phyloP scores from a whole-genome alignment of 2,113 vertebrate species.

The Pseudois nayaur region DNA sequence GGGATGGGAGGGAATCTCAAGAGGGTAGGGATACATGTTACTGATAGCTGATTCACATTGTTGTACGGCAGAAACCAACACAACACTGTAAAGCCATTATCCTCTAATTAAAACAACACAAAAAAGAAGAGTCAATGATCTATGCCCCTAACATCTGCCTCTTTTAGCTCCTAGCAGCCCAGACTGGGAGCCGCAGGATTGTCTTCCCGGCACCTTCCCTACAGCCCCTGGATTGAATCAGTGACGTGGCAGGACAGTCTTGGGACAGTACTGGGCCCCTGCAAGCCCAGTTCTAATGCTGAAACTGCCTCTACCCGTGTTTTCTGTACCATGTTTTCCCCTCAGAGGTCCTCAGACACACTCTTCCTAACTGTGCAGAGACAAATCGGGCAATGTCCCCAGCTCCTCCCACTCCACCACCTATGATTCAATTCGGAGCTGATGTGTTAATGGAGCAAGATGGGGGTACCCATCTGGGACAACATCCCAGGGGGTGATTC shows the following conservation, averaged over 20 bases:
- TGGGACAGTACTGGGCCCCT: background rate
- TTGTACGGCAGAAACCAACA: background rate
- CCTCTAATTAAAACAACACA: background rate
- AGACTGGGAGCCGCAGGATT: background rate
- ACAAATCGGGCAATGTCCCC: no score
- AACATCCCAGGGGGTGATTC: background rate
- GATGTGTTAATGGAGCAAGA: background rate
- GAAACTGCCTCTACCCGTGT: background rate
- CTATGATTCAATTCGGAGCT: background rate
- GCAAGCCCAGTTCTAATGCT: background rate
- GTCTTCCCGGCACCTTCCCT: background rate
- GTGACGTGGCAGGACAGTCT: accelerated
- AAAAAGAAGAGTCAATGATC: background rate
- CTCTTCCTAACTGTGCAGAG: background rate
- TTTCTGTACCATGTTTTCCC: background rate
- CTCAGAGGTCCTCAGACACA: background rate
- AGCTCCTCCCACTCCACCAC: background rate
- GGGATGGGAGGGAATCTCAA: background rate
- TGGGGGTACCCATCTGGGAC: background rate
- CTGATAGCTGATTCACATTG: background rate
- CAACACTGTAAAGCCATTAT: background rate
- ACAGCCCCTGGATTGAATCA: background rate
- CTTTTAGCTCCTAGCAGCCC: background rate
- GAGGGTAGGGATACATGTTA: background rate
- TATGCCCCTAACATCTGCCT: background rate